Evolutionary conservation across 2,888 invertebrate genomes (phyloP).

Genomic region (Lamellibrachia columna): DNA sequence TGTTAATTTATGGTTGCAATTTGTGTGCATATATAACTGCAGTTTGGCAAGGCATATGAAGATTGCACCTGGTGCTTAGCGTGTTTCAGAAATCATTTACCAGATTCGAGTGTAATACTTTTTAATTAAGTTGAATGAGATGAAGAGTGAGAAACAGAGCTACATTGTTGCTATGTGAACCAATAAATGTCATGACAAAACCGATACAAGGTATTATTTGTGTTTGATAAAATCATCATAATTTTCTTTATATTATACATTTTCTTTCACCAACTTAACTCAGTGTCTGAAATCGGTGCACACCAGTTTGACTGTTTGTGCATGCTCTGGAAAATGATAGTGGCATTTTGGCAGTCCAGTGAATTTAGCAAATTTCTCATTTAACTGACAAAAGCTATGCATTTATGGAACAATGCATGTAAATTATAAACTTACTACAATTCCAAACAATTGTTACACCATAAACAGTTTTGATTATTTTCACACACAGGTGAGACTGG

Average conservation of each 20-base stretch:
- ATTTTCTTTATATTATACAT: too few relatives aligned
- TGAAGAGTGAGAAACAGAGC: background rate
- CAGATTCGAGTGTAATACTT: too few relatives aligned
- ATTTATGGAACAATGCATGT: too few relatives aligned
- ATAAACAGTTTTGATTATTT: background rate
- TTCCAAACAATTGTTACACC: background rate
- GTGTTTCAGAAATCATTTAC: background rate
- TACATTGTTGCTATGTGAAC: background rate
- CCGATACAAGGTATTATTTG: too few relatives aligned
- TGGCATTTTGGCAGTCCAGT: background rate
- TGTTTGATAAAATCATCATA: too few relatives aligned
- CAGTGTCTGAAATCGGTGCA: too few relatives aligned
- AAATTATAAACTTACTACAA: background rate
- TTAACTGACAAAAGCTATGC: too few relatives aligned
- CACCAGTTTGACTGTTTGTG: background rate
- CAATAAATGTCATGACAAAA: too few relatives aligned
- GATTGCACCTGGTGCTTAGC: background rate
- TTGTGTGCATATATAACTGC: background rate
- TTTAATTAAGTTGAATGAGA: background rate
- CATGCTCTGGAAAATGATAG: background rate
- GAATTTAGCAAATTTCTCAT: background rate
- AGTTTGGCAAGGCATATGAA: background rate
- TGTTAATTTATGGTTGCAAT: background rate
- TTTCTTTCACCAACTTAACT: too few relatives aligned
- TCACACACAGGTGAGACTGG: background rate